Evolutionary conservation across 2,113 vertebrate genomes (phyloP), one percentile per base, ranked within the genome.

Genomic region (Pagrus major): DNA sequence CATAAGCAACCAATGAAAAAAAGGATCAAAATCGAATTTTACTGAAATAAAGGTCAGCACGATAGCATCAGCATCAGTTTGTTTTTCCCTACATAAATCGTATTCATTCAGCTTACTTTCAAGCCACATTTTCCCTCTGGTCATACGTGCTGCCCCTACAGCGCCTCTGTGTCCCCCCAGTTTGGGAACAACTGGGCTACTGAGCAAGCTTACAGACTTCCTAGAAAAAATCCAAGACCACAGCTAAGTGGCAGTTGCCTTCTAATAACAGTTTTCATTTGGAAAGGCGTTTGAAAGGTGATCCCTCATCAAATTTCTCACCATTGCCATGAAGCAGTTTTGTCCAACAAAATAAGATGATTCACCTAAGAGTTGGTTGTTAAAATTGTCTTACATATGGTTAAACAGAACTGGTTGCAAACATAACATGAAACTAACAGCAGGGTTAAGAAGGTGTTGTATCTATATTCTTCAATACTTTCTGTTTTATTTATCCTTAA

Each of bases 231-330:
- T 37, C 20, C 41, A 80, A 76, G 9, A 25, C 70, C 81, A 37
- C 85, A 85, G 71, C 76, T 87, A 90, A 89, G 72, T 80, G 64
- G 76, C 42, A 87, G 75, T 85, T 86, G 46, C 47, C 46, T 67
- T 71, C 27, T 80, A 89, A 86, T 80, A 55, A 83, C 55, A 71
- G 80, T 81, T 88, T 86, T 84, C 41, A 21, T 76, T 72, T 42
- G 61, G 46, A 78, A 70, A 80, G 69, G 39, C 58, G 9, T 81
- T 80, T 61, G n/a, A 51, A 52, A 71, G 81, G 25, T 47, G 76
- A 83, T 76, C 49, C 21, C 35, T 73, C 7, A 6, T 71, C 2
- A 31, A 23, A 80, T 52, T 49, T 83, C 44, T 80, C 60, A 18
- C 61, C 15, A n/a, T 46, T 37, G 56, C 61, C 51, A 58, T 51